Evolutionary conservation across 2,113 vertebrate genomes (phyloP).

Genomic region (Danionella cerebrum): DNA sequence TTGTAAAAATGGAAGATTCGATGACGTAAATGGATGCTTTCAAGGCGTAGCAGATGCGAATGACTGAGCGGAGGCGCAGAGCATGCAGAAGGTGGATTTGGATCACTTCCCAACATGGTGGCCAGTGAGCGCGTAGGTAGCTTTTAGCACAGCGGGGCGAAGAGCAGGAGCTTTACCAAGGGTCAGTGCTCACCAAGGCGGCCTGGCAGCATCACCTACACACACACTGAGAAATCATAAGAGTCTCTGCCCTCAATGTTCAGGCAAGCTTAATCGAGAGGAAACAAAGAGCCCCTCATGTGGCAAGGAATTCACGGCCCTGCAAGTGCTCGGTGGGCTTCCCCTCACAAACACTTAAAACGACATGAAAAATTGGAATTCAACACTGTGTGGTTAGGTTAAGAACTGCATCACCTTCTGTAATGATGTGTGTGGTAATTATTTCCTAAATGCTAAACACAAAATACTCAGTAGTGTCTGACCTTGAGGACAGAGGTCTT

Average conservation of each 20-base stretch:
- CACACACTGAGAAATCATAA: slow-evolving; percentile 45
- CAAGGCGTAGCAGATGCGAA: not conserved
- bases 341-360: not conserved
- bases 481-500: slow-evolving; percentile 26
- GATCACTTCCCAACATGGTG: slow-evolving; percentile 57
- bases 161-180: slow-evolving; percentile 51
- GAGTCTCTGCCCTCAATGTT: slow-evolving; percentile 55
- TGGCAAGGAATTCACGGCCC: slow-evolving; percentile 14
- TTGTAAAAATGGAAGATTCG: no score
- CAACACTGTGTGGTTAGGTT: not conserved
- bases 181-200: slow-evolving; percentile 53
- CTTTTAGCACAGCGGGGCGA: slow-evolving; percentile 51
- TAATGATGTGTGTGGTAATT: slow-evolving; percentile 1
- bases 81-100: slow-evolving; percentile 44
- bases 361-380: no score
- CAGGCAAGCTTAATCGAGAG: slow-evolving; percentile 20
- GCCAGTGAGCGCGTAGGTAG: slow-evolving; percentile 57
- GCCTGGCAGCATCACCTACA: slow-evolving; percentile 35
- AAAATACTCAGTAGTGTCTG: slow-evolving; percentile 3
- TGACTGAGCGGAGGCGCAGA: slow-evolving; percentile 3
- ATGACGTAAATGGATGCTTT: no score
- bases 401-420: slow-evolving; percentile 13
- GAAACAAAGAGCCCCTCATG: slow-evolving; percentile 16
- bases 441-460: not conserved
- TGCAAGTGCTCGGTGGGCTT: slow-evolving; percentile 14